Conservation (phyloP, 2,888 invertebrate species). For the Diaphora mendica region DNA sequence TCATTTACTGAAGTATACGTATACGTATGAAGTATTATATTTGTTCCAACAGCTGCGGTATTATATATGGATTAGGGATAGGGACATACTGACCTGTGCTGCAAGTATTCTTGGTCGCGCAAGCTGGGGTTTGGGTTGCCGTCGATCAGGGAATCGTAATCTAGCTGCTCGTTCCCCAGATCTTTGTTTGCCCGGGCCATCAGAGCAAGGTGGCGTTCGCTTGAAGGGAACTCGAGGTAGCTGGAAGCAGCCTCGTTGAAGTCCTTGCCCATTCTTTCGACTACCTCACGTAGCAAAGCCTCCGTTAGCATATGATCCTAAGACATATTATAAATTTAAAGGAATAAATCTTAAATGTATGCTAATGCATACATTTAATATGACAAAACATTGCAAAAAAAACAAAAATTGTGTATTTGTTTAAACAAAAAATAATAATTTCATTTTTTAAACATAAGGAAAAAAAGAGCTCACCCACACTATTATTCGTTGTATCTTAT, state of each 20-base stretch:
- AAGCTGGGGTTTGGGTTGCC: constrained; percentile 91
- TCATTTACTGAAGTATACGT: background rate
- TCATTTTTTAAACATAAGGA: background rate
- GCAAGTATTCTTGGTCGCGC: constrained; percentile 95
- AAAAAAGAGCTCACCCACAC: background rate
- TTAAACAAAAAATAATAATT: background rate
- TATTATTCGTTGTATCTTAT: background rate
- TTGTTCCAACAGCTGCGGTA: background rate
- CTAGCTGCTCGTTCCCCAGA: constrained; percentile 87
- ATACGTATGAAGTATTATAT: too few relatives aligned
- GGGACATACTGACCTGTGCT: constrained; percentile 87
- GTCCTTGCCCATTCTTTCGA: constrained; percentile 92
- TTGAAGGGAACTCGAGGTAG: constrained; percentile 88
- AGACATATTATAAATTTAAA: background rate
- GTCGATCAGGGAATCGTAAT: constrained; percentile 91
- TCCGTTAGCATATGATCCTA: constrained; percentile 90
- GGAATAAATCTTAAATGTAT: background rate
- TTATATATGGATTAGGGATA: background rate
- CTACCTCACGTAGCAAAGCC: constrained; percentile 90
- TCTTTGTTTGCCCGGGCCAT: constrained; percentile 87
- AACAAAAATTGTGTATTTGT: background rate
- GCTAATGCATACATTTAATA: too few relatives aligned
- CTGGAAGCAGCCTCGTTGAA: constrained; percentile 88
- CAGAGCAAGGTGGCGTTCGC: constrained; percentile 76
- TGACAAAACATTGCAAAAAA: too few relatives aligned